Conservation (phyloP, 2,888 invertebrate genomes). For the Xylocampa areola region DNA sequence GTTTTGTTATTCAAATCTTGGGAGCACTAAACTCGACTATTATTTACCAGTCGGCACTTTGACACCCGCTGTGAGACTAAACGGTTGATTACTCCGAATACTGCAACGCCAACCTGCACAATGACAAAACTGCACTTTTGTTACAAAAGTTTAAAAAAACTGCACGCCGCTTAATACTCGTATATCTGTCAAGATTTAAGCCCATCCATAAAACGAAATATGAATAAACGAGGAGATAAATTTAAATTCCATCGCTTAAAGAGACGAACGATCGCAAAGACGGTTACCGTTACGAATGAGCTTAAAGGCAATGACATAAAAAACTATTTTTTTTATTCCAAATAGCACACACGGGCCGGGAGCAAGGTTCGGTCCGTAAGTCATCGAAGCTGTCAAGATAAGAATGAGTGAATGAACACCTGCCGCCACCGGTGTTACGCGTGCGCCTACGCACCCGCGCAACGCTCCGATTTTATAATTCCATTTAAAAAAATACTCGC, state of each 20-base stretch:
- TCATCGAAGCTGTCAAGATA: slow-evolving; percentile 89
- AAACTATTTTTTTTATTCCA: slow-evolving; percentile 76
- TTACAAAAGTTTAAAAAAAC: slow-evolving; percentile 54
- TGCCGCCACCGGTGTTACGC: slow-evolving; percentile 88
- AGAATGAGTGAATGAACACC: slow-evolving; percentile 89
- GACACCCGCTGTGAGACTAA: slow-evolving; percentile 60
- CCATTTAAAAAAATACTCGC: slow-evolving; percentile 67
- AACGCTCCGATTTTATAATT: slow-evolving; percentile 68
- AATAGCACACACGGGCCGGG: slow-evolving; percentile 84
- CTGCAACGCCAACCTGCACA: slow-evolving; percentile 51
- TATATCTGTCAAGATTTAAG: slow-evolving; percentile 79
- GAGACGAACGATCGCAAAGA: slow-evolving; percentile 80
- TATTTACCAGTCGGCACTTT: slow-evolving; percentile 62
- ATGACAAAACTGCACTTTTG: slow-evolving; percentile 52
- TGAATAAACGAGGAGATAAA: slow-evolving; percentile 76
- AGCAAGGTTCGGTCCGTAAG: slow-evolving; percentile 80
- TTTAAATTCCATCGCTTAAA: slow-evolving; percentile 76
- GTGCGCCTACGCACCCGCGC: slow-evolving; percentile 81
- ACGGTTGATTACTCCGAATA: slow-evolving; percentile 64
- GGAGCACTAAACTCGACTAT: slow-evolving; percentile 61
- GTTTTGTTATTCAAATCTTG: slow-evolving; percentile 71
- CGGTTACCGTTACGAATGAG: slow-evolving; percentile 87
- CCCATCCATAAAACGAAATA: slow-evolving; percentile 73
- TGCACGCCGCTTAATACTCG: slow-evolving; percentile 59
- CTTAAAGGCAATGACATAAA: slow-evolving; percentile 84